These are phyloP conservation scores for Camelus bactrianus DNA, from an alignment of 2,113 vertebrate species.

Conservation along the genomic window DNA sequence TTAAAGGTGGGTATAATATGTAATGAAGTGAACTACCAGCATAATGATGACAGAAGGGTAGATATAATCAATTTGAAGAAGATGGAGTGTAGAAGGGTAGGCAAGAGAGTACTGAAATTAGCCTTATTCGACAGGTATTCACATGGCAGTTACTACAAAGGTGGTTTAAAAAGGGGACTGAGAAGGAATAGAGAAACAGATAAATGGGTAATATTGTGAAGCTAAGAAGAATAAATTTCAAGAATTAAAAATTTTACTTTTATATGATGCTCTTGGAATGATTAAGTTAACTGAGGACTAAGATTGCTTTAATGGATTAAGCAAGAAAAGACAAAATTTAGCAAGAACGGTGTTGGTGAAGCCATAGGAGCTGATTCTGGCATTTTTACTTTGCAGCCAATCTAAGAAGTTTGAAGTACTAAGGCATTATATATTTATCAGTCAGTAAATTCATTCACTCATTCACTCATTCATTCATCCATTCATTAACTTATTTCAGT, in stretches of 20 bases:
- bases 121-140: background rate
- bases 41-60: background rate
- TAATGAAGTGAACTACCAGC: background rate
- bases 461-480: conserved; percentile 43
- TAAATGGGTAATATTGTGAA: background rate
- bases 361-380: background rate
- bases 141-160: background rate
- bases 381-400: background rate
- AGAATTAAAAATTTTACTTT: background rate
- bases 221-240: background rate
- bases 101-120: rapidly evolving
- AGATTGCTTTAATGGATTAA: background rate
- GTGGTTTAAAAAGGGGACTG: background rate
- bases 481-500: conserved; percentile 37
- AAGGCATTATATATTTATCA: background rate
- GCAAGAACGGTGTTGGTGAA: background rate
- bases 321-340: background rate
- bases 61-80: background rate
- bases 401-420: background rate
- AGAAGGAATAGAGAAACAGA: background rate
- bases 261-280: background rate
- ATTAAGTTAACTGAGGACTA: background rate
- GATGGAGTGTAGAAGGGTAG: background rate
- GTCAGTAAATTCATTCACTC: conserved; percentile 1
- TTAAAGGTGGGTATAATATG: background rate